Evolutionary conservation across 2,888 invertebrate species (phyloP), one percentile per base, ranked within the genome.

Genomic region (Sarcophaga carnaria): DNA sequence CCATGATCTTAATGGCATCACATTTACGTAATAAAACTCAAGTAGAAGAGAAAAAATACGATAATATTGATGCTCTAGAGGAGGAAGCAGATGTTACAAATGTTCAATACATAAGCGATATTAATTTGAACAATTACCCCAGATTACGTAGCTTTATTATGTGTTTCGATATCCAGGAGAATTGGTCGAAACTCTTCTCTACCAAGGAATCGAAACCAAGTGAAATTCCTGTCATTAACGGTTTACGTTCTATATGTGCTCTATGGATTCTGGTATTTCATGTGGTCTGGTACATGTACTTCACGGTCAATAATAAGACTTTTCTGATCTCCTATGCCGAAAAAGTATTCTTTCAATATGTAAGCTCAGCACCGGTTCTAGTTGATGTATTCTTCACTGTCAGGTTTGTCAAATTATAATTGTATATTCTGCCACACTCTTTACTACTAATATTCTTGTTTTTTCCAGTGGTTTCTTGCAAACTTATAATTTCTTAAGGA

Each of bases 361-460:
- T 93, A 1, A 92, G 93, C 37, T 93, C 93, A 14, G 93, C 93
- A 1, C 93, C 94, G 0, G 86, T 94, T 3, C 88, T 94, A 20
- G 94, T 94, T 2, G 94, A 94, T 89, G 91, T 92, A 6, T 94
- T 94, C 88, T 93, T 93, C 84, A 92, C 93, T 17, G 92, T 93
- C 54, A 93, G 93, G 93, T 93, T 87, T 88, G 88, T 80, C 6
- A 1, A 64, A 17, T 25, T 71, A 54, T 37, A 0, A 8, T 10
- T 37, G 10, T 37, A 37, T 37, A 8, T 10, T 10, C 0, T 10
- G 10, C 10, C 10, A 8, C 0, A 37, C 37, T 37, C 8, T 10
- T 37, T 37, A 37, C 10, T 10, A 10, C 8, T 37, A 37, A 37
- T 37, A 37, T 10, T 37, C 8, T 2, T 37, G 2, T 2, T 37